phyloP scores from a whole-genome alignment of 2,113 vertebrate genomes.

The Oncorhynchus mykiss region DNA sequence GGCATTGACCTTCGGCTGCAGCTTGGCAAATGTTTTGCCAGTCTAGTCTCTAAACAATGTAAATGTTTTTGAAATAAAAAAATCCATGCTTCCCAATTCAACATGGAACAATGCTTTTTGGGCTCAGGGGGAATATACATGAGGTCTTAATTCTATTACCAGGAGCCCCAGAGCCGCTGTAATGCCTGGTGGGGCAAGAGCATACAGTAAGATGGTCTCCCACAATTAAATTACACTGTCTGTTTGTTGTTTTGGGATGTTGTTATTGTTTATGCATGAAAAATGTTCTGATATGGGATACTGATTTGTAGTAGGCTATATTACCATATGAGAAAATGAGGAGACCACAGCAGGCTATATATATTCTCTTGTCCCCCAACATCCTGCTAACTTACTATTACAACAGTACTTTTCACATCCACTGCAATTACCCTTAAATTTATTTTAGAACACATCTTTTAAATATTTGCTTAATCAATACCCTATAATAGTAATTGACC shows the following conservation, averaged over 20 bases:
- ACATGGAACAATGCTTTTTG: conserved; percentile 41
- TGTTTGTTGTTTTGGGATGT: neutral
- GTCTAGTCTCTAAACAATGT: conserved; percentile 55
- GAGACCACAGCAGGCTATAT: no score
- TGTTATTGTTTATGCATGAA: neutral
- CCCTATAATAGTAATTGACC: no score
- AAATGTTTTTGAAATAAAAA: conserved; percentile 70
- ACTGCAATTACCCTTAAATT: no score
- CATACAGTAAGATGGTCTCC: conserved; percentile 16
- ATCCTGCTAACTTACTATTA: no score
- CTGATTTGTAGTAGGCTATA: neutral
- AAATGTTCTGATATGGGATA: neutral
- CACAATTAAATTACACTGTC: neutral
- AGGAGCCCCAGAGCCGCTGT: conserved; percentile 28
- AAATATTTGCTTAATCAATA: no score
- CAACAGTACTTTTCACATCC: no score
- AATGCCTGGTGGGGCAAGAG: conserved; percentile 21
- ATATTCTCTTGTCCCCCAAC: no score
- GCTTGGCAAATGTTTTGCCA: conserved; percentile 45
- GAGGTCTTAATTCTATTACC: conserved; percentile 53
- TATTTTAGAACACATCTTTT: no score
- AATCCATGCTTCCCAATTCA: conserved; percentile 63
- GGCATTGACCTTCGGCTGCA: conserved; percentile 50
- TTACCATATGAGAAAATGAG: no score
- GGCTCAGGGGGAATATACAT: conserved; percentile 5